Evolutionary conservation across 2,113 vertebrate species (phyloP), one percentile per base, ranked within the genome.

Genomic region (Ploceus nigricollis): DNA sequence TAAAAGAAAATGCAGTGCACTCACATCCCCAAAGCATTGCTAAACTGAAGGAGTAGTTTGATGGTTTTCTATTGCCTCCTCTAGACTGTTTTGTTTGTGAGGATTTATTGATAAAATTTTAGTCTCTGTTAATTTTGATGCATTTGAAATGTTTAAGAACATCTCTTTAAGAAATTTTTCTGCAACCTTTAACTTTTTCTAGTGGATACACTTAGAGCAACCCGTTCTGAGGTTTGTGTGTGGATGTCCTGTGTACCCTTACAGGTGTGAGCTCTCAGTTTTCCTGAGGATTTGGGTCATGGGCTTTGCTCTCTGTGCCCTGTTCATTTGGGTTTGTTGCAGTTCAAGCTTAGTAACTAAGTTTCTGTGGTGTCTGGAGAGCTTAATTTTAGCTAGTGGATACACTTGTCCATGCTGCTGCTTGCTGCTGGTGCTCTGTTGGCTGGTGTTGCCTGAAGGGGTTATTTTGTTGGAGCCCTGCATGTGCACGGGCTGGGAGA

Each of bases 241-340:
- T 35, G 48, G 20, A 8, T 37, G 42, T 70, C 44, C 40, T 60
- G 5, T 33, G 39, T 63, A 17, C 21, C 27, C 48, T 37, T 20
- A 21, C 1, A 23, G 57, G 12, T 35, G 19, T 21, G 56, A 93
- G 47, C n/a, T 53, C 24, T 54, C 13, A 15, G 2, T 10, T 64
- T 16, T 73, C 13, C 63, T 28, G 35, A 83, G 44, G 7, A 6
- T 87, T 72, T 54, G 56, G 22, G 10, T 23, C 18, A 31, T 0
- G 2, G 22, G 18, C 17, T 70, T 77, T 0, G 0, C 6, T 69
- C 47, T 63, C 25, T 35, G 39, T 5, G 27, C 48, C 17, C 11
- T 37, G 4, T 31, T 65, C 7, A 3, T 35, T 48, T 44, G 39
- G 23, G 18, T 30, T 75, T 65, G 9, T 40, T 73, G 30, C 37